phyloP scores from a whole-genome alignment of 2,113 vertebrate species.

The Hyla sarda region DNA sequence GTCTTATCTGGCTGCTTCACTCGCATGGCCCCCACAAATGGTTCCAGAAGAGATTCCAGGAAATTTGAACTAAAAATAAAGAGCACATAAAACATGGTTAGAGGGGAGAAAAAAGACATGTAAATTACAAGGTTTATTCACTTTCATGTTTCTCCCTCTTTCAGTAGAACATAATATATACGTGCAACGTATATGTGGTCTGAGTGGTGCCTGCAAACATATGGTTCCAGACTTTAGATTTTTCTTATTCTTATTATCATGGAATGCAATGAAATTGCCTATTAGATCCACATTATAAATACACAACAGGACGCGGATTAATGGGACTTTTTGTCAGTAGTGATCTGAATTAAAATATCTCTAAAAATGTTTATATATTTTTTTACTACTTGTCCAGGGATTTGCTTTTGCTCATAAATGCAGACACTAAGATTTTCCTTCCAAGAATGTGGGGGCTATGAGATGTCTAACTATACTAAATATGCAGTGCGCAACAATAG shows the following conservation, averaged over 20 bases:
- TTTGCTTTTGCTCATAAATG: background rate
- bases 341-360: background rate
- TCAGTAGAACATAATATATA: conserved; percentile 36
- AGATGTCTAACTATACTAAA: background rate
- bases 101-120: conserved; percentile 2
- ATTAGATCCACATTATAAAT: background rate
- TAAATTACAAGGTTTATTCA: conserved; percentile 41
- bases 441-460: background rate
- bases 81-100: conserved; percentile 38
- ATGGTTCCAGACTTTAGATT: conserved; percentile 38
- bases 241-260: conserved; percentile 21
- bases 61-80: conserved; percentile 41
- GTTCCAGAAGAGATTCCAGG: conserved; percentile 28
- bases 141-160: conserved; percentile 32
- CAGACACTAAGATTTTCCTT: background rate
- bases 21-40: conserved; percentile 24
- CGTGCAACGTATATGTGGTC: conserved; percentile 45
- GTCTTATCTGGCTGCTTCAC: conserved; percentile 5
- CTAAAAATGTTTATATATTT: background rate
- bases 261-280: background rate
- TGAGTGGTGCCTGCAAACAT: conserved; percentile 40
- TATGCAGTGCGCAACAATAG: background rate
- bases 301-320: background rate
- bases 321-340: background rate
- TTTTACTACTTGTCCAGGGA: background rate